Percentiles rank a stretch among this genome's conserved stretches.
phyloP scores from a whole-genome alignment of 2,797 vertebrate genomes.

The Cuculus canorus region DNA sequence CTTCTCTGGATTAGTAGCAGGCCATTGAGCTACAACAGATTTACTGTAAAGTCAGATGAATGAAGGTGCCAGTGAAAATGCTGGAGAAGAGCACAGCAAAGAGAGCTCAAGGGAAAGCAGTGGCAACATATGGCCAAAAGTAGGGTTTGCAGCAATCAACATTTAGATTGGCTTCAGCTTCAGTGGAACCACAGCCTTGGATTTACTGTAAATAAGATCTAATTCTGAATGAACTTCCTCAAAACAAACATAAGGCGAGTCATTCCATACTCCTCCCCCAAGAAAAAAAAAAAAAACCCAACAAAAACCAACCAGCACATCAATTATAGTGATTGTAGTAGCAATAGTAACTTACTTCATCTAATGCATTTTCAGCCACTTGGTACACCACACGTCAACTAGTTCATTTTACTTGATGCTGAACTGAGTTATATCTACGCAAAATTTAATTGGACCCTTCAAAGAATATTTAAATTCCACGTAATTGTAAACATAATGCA shows the following conservation, averaged over 20 bases:
- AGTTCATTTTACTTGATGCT: neutral
- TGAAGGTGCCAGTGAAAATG: slow-evolving; percentile 61
- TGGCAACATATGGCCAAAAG: slow-evolving; percentile 72
- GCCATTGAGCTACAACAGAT: neutral
- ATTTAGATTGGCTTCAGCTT: slow-evolving; percentile 73
- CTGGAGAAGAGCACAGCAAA: slow-evolving; percentile 62
- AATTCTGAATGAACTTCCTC: slow-evolving; percentile 66
- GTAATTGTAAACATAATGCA: neutral
- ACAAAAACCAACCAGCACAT: neutral
- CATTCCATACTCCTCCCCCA: slow-evolving; percentile 46
- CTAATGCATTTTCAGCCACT: neutral
- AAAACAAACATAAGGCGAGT: slow-evolving; percentile 70
- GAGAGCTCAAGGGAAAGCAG: slow-evolving; percentile 62
- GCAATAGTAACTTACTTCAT: neutral
- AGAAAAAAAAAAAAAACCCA: neutral
- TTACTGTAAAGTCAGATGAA: slow-evolving; percentile 45
- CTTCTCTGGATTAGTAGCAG: neutral
- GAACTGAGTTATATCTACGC: neutral
- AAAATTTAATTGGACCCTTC: neutral
- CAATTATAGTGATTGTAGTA: slow-evolving; percentile 36
- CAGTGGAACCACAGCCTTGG: slow-evolving; percentile 66
- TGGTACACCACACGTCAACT: neutral
- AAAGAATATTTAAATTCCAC: neutral
- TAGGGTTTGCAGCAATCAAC: slow-evolving; percentile 70
- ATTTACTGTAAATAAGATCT: slow-evolving; percentile 71